phyloP scores from a whole-genome alignment of 2,888 invertebrate species.

The Andrena flavipes region DNA sequence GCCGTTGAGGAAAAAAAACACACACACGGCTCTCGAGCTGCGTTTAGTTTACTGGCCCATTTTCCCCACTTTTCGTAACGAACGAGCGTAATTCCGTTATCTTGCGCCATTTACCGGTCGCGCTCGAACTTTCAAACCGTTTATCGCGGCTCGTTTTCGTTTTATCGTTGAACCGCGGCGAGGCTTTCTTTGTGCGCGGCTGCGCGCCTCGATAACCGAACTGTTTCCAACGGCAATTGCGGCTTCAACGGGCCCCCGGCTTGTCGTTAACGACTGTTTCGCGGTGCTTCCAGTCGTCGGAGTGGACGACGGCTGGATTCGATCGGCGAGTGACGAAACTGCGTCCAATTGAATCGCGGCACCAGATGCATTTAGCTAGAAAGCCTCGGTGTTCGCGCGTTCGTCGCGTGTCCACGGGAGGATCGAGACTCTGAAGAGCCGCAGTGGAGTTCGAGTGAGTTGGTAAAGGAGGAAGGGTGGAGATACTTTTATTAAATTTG shows the following conservation, averaged over 20 bases:
- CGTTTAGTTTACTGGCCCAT: slow-evolving; percentile 8
- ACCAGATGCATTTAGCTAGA: too few relatives aligned
- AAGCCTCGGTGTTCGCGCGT: too few relatives aligned
- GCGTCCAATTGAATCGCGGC: too few relatives aligned
- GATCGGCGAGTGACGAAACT: too few relatives aligned
- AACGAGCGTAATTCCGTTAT: slow-evolving; percentile 14
- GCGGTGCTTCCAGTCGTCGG: background rate
- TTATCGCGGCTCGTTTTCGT: slow-evolving; percentile 31
- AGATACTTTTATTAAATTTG: background rate
- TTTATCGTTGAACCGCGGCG: slow-evolving; percentile 22
- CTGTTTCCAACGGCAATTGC: background rate
- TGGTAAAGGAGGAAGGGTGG: background rate
- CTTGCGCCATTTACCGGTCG: slow-evolving; percentile 20
- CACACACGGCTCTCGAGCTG: background rate
- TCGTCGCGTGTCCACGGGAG: too few relatives aligned
- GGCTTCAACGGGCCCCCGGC: background rate
- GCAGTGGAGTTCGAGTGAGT: too few relatives aligned
- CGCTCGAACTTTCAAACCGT: slow-evolving; percentile 25
- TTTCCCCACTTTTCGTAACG: slow-evolving; percentile 25
- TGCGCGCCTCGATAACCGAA: background rate
- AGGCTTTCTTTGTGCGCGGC: background rate
- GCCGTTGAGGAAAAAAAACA: background rate
- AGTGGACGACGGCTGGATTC: too few relatives aligned
- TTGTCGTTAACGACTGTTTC: slow-evolving; percentile 1
- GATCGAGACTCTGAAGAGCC: too few relatives aligned